Base-by-base conservation (phyloP, 2,797 vertebrate species). In the Ptychadena robeensis region DNA sequence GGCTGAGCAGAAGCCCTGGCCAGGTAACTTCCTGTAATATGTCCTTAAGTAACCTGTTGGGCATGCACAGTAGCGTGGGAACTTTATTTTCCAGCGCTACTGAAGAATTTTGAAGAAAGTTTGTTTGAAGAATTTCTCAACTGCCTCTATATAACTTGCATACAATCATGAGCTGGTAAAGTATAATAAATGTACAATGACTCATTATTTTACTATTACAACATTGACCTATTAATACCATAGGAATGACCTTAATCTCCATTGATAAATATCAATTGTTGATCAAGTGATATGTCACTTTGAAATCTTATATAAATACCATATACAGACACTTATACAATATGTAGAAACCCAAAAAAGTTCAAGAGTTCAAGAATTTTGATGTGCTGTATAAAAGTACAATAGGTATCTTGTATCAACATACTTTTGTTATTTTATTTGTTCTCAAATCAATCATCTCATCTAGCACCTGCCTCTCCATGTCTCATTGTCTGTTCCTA, bases 401-500 rank as follows among this genome's bases (percentile, higher is more conserved):
- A 70, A 35, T 59, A 28, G 34, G 27, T 22, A 10, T 66, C n/a
- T 72, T 67, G 34, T 69, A 40, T n/a, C 18, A 78, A 59, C 27
- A 72, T 70, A 74, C 35, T 22, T 84, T 66, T 83, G n/a, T 57
- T 31, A 68, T 73, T 28, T 44, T 70, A 76, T 80, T 85, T 75
- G 35, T 80, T 80, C 32, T 31, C 38, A 73, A 76, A 85, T 85
- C 83, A 81, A 85, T 85, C 83, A 80, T 85, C 65, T 76, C 48
- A 76, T 80, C 83, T 85, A 71, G 44, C 57, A 80, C 66, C 72
- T 85, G 83, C 81, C 78, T 85, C 72, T 71, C 67, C 57, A 57
- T 85, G 83, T 85, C 83, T 85, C 83, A 81, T 85, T 85, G 70
- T 75, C 78, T 80, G 72, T 85, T 79, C 83, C 78, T 69, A 80